These are phyloP conservation scores for Aphelinus atriplicis DNA, from an alignment of 1,140 invertebrate species.

Conservation along the genomic window DNA sequence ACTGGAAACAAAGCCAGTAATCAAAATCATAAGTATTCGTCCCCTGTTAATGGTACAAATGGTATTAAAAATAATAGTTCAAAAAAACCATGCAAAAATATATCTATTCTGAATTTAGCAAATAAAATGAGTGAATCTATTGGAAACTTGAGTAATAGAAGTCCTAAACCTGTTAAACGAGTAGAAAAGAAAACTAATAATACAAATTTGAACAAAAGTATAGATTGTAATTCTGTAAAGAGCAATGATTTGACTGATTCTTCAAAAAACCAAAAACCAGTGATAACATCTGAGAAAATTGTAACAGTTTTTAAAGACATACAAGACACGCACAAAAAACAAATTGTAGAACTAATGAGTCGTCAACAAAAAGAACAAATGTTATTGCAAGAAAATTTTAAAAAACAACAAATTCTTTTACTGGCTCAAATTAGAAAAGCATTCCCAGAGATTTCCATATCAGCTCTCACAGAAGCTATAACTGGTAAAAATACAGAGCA, in stretches of 20 bases:
- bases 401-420: slow-evolving; percentile 70
- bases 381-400: slow-evolving; percentile 69
- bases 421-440: slow-evolving; percentile 68
- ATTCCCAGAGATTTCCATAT: slow-evolving; percentile 52
- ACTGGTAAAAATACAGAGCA: slow-evolving; percentile 23
- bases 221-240: slow-evolving; percentile 30
- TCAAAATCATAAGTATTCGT: slow-evolving; percentile 32
- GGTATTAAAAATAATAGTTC: slow-evolving; percentile 32
- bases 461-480: slow-evolving; percentile 44
- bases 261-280: slow-evolving; percentile 43
- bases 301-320: slow-evolving; percentile 66
- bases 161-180: slow-evolving; percentile 15
- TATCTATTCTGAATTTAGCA: slow-evolving; percentile 43
- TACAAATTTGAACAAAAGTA: slow-evolving; percentile 53
- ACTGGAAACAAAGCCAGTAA: slow-evolving; percentile 26
- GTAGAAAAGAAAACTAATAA: slow-evolving; percentile 52
- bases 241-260: slow-evolving; percentile 1
- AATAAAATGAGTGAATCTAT: slow-evolving; percentile 49
- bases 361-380: slow-evolving; percentile 70
- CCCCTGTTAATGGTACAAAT: slow-evolving; percentile 40
- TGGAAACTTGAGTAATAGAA: slow-evolving; percentile 39
- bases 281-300: slow-evolving; percentile 57
- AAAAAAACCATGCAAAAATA: slow-evolving; percentile 38
- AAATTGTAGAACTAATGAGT: slow-evolving; percentile 69
- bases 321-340: slow-evolving; percentile 70